These are phyloP conservation scores for Sebastolobus alascanus DNA, from an alignment of 2,797 vertebrate species.

Conservation along the genomic window DNA sequence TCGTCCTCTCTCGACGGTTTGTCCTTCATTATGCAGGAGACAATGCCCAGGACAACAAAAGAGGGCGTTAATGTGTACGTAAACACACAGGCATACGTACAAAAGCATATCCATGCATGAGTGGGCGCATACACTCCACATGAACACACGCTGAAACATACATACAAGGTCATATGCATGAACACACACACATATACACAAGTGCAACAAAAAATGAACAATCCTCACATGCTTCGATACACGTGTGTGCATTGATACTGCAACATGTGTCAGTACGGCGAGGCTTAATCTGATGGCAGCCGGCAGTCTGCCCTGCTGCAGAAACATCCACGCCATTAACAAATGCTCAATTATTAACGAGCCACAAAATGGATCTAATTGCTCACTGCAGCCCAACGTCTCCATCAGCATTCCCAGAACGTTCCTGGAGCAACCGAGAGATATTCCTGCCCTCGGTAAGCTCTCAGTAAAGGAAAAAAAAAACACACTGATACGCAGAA, in stretches of 20 bases:
- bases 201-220: not conserved
- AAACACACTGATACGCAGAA: slow-evolving; percentile 34
- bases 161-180: slow-evolving; percentile 36
- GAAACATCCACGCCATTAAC: slow-evolving; percentile 70
- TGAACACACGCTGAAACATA: not conserved
- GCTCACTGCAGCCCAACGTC: slow-evolving; percentile 57
- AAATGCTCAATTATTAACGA: slow-evolving; percentile 80
- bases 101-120: slow-evolving; percentile 34
- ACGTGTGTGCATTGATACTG: slow-evolving; percentile 31
- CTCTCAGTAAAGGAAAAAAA: slow-evolving; percentile 12
- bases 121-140: slow-evolving; percentile 27
- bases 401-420: slow-evolving; percentile 63
- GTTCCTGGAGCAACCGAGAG: slow-evolving; percentile 38
- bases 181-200: not conserved
- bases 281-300: slow-evolving; percentile 56
- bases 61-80: slow-evolving; percentile 39
- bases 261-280: slow-evolving; percentile 48
- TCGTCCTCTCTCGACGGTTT: slow-evolving; percentile 78
- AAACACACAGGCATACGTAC: slow-evolving; percentile 28
- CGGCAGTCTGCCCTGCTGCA: slow-evolving; percentile 46
- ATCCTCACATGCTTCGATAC: slow-evolving; percentile 1
- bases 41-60: slow-evolving; percentile 57
- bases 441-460: slow-evolving; percentile 48
- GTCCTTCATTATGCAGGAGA: slow-evolving; percentile 85
- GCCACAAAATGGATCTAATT: slow-evolving; percentile 76